phyloP scores from a whole-genome alignment of 2,888 invertebrate species.

The Cecidostiba fungosa region DNA sequence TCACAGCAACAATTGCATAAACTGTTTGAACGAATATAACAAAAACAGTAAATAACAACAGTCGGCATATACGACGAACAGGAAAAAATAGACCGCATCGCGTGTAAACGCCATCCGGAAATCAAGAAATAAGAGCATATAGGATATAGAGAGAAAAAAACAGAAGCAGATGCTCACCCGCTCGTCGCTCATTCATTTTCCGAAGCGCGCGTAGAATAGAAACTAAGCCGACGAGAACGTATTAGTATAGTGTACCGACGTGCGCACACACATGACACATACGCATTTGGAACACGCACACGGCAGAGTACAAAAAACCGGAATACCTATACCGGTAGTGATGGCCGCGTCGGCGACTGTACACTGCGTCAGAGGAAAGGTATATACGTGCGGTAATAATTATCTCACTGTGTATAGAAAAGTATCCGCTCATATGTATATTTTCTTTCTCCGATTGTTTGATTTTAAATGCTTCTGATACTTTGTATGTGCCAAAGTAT shows the following conservation, averaged over 20 bases:
- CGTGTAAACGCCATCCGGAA: constrained; percentile 4
- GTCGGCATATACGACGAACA: too few species aligned
- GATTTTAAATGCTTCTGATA: too few species aligned
- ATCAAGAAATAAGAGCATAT: constrained; percentile 36
- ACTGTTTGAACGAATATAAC: too few species aligned
- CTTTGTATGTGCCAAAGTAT: too few species aligned
- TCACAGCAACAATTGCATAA: too few species aligned
- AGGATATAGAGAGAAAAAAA: neutral
- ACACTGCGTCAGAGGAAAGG: neutral
- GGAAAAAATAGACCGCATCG: neutral
- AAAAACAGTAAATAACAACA: too few species aligned
- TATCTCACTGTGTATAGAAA: constrained; percentile 23
- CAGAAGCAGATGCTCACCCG: neutral
- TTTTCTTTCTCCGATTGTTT: too few species aligned
- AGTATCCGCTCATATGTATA: too few species aligned
- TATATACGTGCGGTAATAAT: constrained; percentile 28
- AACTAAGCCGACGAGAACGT: constrained; percentile 17
- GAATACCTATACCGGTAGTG: constrained; percentile 12
- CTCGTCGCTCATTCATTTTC: constrained; percentile 27
- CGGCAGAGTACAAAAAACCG: constrained; percentile 32
- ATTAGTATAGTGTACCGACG: neutral
- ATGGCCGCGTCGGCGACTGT: too few species aligned
- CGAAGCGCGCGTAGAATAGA: constrained; percentile 7
- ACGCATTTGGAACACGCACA: constrained; percentile 32
- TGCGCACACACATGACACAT: too few species aligned